Evolutionary conservation across 2,113 vertebrate genomes (phyloP), one percentile per base, ranked within the genome.

Genomic region (Coryphaenoides rupestris): DNA sequence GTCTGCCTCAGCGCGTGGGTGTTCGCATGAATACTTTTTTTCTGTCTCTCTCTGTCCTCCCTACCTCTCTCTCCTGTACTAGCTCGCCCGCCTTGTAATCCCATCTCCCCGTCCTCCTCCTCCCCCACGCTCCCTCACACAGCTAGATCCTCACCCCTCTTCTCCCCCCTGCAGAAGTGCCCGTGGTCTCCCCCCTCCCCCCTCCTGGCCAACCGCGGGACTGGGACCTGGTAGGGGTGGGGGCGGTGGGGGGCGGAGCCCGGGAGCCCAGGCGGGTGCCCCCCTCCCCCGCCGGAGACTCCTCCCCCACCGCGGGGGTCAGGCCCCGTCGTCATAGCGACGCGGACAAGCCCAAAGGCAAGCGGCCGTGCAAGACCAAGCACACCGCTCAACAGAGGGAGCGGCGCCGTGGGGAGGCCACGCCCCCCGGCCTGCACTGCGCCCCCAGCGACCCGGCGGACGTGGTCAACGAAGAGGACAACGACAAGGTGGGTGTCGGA

Each of bases 331-430:
- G 94, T 86, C 93, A 95, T 83, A 87, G 89, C 64, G 95, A 96
- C 80, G 85, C 90, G 10, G 96, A 98, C 89, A 99, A 99, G 82
- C 96, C 96, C 89, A 95, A 96, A 87, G 96, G 96, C 92, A 99
- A 99, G 89, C 92, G 96, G 78, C 95, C 95, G 85, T 99, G 94
- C 89, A 99, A 99, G 90, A 99, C 96, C 91, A 99, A 99, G 85
- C 97, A 99, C 88, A 92, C 98, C 84, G 93, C n/a, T n/a, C n/a
- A n/a, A n/a, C 92, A 92, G 73, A 91, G 92, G 82, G 95, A 96
- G 85, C 89, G 92, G 76, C 82, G 68, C 26, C 65, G 78, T 72
- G 86, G 81, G 53, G 87, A 88, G 73, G 79, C 71, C 28, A 6
- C 66, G 1, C 72, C 79, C 19, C 56, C 19, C 72, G 55, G 70